Evolutionary conservation across 2,113 vertebrate species (phyloP), one percentile per base, ranked within the genome.

Genomic region (Oceanites oceanicus): DNA sequence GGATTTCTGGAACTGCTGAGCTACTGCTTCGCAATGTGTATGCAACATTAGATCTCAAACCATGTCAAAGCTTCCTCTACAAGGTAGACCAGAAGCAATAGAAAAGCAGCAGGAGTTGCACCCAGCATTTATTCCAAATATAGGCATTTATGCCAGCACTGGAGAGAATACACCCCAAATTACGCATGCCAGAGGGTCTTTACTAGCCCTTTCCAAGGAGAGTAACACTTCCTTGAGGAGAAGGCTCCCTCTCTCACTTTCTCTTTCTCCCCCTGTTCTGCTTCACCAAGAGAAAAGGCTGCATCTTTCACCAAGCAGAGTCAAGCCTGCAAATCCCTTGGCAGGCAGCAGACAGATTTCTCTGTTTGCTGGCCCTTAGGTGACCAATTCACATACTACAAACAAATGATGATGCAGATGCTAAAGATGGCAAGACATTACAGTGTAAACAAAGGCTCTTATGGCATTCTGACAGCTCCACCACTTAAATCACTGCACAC

Each of bases 351-450:
- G 67, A 20, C 32, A 91, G 62, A 63, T 86, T 86, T 91, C 68
- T 77, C 86, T 79, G 53, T 76, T 89, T 89, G 77, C 71, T 70
- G 53, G 52, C 70, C 83, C 66, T 94, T 91, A 56, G 71, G 71
- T 91, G 92, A 91, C 89, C 94, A 96, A 66, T 42, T 88, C 76
- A 40, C 45, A 82, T 2, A 88, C 63, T 36, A 73, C 38, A 92
- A 94, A 85, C 67, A 88, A 93, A 94, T 26, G 42, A 92, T 90
- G 74, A 91, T 92, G 81, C 67, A 92, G 70, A 85, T 74, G 62
- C 75, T 95, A 85, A 94, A 94, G 87, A 92, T 59, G 86, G 84
- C 29, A 93, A 88, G 86, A 66, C 12, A 65, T 49, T 40, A 81
- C n/a, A 53, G 32, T 19, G 42, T 58, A 78, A 95, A 82, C 32